Percentiles rank a stretch among this genome's conserved stretches.
phyloP scores from a whole-genome alignment of 2,888 invertebrate genomes.

The Plutella xylostella region DNA sequence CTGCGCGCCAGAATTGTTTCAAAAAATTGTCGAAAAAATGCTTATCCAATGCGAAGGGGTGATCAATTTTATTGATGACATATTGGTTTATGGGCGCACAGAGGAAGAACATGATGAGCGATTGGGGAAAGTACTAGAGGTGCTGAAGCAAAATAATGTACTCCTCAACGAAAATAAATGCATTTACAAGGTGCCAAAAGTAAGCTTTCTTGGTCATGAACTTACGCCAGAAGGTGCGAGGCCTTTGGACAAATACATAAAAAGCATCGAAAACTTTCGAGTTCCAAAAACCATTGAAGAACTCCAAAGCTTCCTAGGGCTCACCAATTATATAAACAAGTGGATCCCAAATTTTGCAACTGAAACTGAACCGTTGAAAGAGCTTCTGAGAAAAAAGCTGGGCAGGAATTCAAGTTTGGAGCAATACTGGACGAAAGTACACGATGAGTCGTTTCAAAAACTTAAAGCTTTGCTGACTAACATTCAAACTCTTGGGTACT shows the following conservation, averaged over 20 bases:
- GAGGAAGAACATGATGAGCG: conserved; percentile 4
- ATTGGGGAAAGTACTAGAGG: background rate
- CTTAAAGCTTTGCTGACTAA: background rate
- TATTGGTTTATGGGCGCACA: conserved; percentile 22
- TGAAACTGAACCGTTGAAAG: conserved; percentile 19
- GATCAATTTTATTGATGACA: no score
- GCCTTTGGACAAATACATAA: conserved; percentile 8
- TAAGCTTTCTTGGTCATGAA: conserved; percentile 10
- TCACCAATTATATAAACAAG: conserved; percentile 9
- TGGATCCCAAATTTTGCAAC: conserved; percentile 17
- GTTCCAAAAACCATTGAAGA: conserved; percentile 8
- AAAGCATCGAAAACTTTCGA: conserved; percentile 2
- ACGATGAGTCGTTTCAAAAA: conserved; percentile 1
- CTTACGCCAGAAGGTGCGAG: conserved; percentile 4
- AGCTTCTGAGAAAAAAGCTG: conserved; percentile 2
- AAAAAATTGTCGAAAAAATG: conserved; percentile 29
- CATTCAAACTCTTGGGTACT: conserved; percentile 2
- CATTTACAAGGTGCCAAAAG: background rate
- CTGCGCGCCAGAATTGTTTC: conserved; percentile 41
- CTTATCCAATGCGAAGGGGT: conserved; percentile 30
- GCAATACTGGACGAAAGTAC: background rate
- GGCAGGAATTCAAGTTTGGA: background rate
- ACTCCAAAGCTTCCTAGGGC: conserved; percentile 9
- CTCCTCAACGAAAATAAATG: conserved; percentile 1
- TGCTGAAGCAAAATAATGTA: conserved; percentile 3